phyloP scores from a whole-genome alignment of 2,113 vertebrate genomes.

The Pseudolaguvia tuberculata region DNA sequence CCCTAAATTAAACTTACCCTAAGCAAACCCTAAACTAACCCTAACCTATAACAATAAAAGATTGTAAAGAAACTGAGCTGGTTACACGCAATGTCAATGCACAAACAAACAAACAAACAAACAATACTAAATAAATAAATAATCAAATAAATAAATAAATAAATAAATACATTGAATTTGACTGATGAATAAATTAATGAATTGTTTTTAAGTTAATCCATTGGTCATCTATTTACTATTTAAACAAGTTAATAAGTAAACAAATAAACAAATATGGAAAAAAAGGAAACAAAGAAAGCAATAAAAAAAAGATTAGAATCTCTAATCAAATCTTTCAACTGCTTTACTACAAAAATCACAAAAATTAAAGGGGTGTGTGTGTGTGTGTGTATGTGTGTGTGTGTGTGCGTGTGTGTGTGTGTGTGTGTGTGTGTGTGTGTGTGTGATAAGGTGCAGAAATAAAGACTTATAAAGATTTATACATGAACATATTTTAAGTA shows the following conservation, averaged over 20 bases:
- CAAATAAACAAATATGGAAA: neutral
- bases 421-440: neutral
- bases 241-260: neutral
- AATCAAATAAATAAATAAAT: neutral
- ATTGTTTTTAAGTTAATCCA: too few relatives aligned
- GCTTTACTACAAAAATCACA: too few relatives aligned
- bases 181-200: neutral
- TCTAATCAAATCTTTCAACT: too few relatives aligned
- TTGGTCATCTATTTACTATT: too few relatives aligned
- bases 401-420: too few relatives aligned
- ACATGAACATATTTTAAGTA: too few relatives aligned
- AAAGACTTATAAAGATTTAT: neutral
- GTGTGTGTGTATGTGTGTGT: too few relatives aligned
- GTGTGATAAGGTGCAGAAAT: neutral
- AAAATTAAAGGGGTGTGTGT: too few relatives aligned
- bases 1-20: too few relatives aligned
- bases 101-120: neutral
- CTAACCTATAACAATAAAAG: too few relatives aligned
- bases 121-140: neutral
- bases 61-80: neutral
- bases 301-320: neutral
- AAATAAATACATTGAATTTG: neutral
- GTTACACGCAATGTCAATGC: neutral
- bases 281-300: too few relatives aligned
- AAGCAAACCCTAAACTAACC: too few relatives aligned